Base-by-base conservation (phyloP, 2,113 vertebrate species). In the Puffinus mauretanicus region DNA sequence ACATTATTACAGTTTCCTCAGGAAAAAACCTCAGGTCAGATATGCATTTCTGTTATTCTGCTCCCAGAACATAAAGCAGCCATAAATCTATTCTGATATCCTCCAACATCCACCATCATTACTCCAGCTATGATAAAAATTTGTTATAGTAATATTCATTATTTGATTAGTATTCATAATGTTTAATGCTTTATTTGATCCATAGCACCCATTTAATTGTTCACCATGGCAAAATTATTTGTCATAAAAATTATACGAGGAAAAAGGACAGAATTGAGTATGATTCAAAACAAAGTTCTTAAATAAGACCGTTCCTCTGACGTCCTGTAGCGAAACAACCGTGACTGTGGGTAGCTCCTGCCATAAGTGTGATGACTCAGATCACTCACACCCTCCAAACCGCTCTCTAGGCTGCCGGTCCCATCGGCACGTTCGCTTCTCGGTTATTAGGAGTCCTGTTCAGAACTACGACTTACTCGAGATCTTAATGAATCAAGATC, bases 331-430 rank as follows among this genome's bases (percentile, higher is more conserved):
- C 42, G 62, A 44, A 30, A 27, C 46, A 16, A 3, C 2, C 6
- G 0, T 4, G 18, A 38, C 26, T 32, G 17, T 40, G 11, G 24
- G 40, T 11, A 54, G 60, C 25, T 47, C 6, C 44, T 18, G 9
- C 57, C 4, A 0, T 2, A 24, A 25, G 26, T 1, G 4, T 8
- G 15, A 25, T 1, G 18, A 8, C 36, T 36, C 8, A 0, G 19
- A 34, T 20, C 86, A 8, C 47, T 10, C 14, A 3, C 22, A 16
- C 16, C 38, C 40, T 65, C 11, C 62, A 32, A 76, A 38, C 40
- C 6, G 1, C 40, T 40, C 34, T 14, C 30, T 65, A 47, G 30
- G 30, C 26, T 27, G 46, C 49, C 9, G 4, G 7, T n/a, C 62
- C 18, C 69, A 5, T 12, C 0, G 2, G 13, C 52, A 22, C 3